Evolutionary conservation across 2,888 invertebrate genomes (phyloP), one percentile per base, ranked within the genome.

Genomic region (Polylopha cassiicola): DNA sequence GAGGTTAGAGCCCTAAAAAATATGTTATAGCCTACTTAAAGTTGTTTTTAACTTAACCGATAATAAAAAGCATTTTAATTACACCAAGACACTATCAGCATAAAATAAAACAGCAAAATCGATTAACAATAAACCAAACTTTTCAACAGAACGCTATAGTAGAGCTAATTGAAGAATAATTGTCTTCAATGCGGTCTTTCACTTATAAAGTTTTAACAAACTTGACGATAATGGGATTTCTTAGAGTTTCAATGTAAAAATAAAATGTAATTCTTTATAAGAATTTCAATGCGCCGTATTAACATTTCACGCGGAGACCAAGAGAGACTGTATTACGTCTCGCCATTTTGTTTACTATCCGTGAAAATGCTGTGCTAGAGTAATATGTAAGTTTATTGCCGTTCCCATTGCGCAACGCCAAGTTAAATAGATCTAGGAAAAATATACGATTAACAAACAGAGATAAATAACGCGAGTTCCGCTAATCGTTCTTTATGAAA

Each of bases 371-470:
- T 16, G n/a, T 15, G 8, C 14, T 26, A 16, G 26, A 13, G 6
- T 24, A 15, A 18, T 24, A 9, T 6, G 7, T 23, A 16, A 5
- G 15, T 11, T 32, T 29, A 18, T 20, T 29, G 13, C 29, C n/a
- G 17, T 29, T 13, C 6, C n/a, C n/a, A 18, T 29, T 13, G 10
- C n/a, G 10, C n/a, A 17, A 8, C 3, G 29, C 27, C 26, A 23
- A 48, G 34, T 30, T 37, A 44, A 49, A 42, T 37, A 37, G 39
- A 37, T 37, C 38, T 14, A 45, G 43, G 45, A 50, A 63, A 66
- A 66, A 61, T 64, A 66, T 53, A 61, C 53, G 55, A 64, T 63
- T 61, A 59, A 50, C 59, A 67, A 66, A 68, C 69, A 69, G 58
- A 65, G 58, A 54, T 58, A 64, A 62, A 61, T 63, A 66, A 64